Percentiles rank a stretch among this genome's conserved stretches.
Evolutionary conservation across 2,888 invertebrate genomes (phyloP).

Genomic region (Pardosa pseudoannulata): DNA sequence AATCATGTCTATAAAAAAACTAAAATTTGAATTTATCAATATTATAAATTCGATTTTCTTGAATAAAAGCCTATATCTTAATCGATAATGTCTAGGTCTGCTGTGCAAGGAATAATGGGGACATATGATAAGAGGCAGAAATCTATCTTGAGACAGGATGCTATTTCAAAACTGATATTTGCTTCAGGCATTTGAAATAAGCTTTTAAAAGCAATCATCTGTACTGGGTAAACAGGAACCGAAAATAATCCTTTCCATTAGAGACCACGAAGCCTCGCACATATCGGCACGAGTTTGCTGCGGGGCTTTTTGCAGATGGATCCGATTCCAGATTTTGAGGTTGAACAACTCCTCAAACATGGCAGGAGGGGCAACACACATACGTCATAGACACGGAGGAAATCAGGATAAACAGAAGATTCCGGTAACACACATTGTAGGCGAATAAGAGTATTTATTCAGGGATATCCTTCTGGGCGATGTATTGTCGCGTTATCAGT

Average conservation of each 20-base stretch:
- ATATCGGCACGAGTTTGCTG: not conserved
- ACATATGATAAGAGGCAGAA: not conserved
- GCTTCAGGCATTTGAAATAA: not conserved
- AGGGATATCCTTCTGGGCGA: not conserved
- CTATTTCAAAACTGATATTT: not conserved
- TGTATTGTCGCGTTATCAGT: too few relatives aligned
- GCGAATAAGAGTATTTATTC: not conserved
- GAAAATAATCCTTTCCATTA: slow-evolving; percentile 11
- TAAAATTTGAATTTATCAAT: too few relatives aligned
- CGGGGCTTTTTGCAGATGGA: slow-evolving; percentile 4
- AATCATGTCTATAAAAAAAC: too few relatives aligned
- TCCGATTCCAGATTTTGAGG: slow-evolving; percentile 7
- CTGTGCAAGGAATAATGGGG: too few relatives aligned
- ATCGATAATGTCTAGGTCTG: too few relatives aligned
- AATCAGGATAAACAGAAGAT: slow-evolving; percentile 17
- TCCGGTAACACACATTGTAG: not conserved
- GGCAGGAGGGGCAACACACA: not conserved
- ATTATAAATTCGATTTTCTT: too few relatives aligned
- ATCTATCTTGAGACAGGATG: not conserved
- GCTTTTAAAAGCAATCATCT: slow-evolving; percentile 12
- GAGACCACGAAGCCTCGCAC: not conserved
- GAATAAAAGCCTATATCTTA: too few relatives aligned
- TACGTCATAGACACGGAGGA: not conserved
- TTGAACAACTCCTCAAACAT: slow-evolving; percentile 9
- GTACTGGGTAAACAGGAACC: not conserved